Base-by-base conservation (phyloP, 2,113 vertebrate species). In the Spheniscus mendiculus region DNA sequence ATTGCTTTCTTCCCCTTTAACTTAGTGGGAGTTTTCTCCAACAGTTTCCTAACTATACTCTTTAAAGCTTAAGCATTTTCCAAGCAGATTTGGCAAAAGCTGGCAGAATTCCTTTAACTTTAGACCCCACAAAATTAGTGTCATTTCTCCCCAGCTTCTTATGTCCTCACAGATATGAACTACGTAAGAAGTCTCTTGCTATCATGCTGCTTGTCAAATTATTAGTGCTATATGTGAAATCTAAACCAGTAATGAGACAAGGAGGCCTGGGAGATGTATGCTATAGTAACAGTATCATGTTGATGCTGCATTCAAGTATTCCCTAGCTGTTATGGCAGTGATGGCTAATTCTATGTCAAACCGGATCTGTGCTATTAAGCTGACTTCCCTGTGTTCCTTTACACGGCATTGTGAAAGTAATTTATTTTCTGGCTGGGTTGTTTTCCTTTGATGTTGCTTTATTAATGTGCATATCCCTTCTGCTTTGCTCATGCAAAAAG, bases 381-480 rank as follows among this genome's bases (percentile, higher is more conserved):
- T 52, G 36, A 74, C 77, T 89, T 88, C n/a, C 18, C 32, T 67
- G 3, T 42, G 21, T n/a, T 93, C 58, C 69, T 63, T 80, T 77
- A 91, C 20, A 42, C 1, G 2, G 10, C 59, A 70, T 40, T 94
- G 59, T 91, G 61, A 79, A 88, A 82, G 32, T 66, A 40, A 34
- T 83, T 95, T 90, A 70, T 93, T 95, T 96, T 93, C 88, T 4
- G 4, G 0, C 40, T 79, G 56, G 12, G 14, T 42, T 93, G 34
- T 53, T 93, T 94, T 65, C 73, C 56, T 96, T 91, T 96, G 77
- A 90, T 81, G 65, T 67, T 56, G 29, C 23, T 79, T 87, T 94
- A 55, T 87, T 92, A 80, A 73, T 59, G 72, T 62, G 38, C 26
- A 44, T 42, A 94, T 71, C 59, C 38, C 47, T 80, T 76, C 78